Evolutionary conservation across 2,888 invertebrate genomes (phyloP), one percentile per base, ranked within the genome.

Genomic region (Cotesia congregata): DNA sequence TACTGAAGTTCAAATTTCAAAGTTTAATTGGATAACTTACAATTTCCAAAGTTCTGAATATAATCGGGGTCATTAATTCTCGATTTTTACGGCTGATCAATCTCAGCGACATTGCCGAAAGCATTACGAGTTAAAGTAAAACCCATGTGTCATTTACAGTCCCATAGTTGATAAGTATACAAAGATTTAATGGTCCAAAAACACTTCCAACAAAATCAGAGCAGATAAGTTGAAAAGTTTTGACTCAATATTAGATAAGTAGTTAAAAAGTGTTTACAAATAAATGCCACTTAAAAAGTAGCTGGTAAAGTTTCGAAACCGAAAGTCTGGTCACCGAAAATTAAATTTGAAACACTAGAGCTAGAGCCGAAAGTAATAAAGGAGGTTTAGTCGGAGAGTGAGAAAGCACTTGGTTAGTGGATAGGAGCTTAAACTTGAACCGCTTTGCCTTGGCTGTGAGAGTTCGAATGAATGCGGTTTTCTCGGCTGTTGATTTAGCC

Each of bases 401-500:
- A 50, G 60, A 17, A 70, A 20, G 15, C 15, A 68, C 68, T 39
- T 4, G 40, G 50, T 9, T 40, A 61, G 12, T 64, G 72, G 15
- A 30, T 59, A 73, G 76, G 15, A 67, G 76, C 72, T 40, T 20
- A 9, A 9, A 12, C 50, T 50, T 50, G 50, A 50, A 50, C 50
- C 50, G 50, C 50, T 50, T 50, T 50, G 50, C 9, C 50, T 50
- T 50, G 50, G 12, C 50, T 50, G 50, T 50, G 50, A 30, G 68
- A 68, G 17, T 62, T 72, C 69, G 76, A 73, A 72, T 72, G 76
- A 67, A 67, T 76, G 61, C 38, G 41, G 68, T 76, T 72, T 72
- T 73, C 68, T 76, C 76, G 65, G 62, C 64, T 78, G 79, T 79
- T 78, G 79, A 74, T 79, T 81, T 75, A 77, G 76, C 79, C 75